Percentiles rank a stretch among this genome's conserved stretches.
Evolutionary conservation across 2,888 invertebrate genomes (phyloP).

Genomic region (Odontomyia ornata): DNA sequence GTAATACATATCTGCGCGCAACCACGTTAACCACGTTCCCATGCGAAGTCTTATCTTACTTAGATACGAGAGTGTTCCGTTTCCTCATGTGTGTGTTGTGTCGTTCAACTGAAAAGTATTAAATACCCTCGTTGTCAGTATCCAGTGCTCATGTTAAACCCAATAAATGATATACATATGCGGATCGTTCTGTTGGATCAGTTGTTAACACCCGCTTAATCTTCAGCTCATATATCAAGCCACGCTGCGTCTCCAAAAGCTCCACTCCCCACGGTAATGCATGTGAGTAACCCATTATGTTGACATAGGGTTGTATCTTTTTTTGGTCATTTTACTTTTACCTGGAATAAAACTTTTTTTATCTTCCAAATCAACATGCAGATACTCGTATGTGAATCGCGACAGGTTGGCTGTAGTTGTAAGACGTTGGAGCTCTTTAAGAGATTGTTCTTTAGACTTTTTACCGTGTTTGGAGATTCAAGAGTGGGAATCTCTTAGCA

Average conservation of each 20-base stretch:
- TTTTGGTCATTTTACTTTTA: constrained; percentile 4
- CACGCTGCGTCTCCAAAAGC: not conserved
- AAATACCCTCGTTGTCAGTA: not conserved
- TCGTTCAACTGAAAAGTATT: constrained; percentile 24
- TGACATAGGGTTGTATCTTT: constrained; percentile 30
- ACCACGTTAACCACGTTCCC: constrained; percentile 35
- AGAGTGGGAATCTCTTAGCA: constrained; percentile 1
- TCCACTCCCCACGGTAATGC: constrained; percentile 21
- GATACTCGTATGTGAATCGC: not conserved
- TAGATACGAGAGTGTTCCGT: not conserved
- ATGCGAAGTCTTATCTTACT: constrained; percentile 28
- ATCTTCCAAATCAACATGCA: not conserved
- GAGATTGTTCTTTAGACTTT: not conserved
- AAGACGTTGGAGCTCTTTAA: not conserved
- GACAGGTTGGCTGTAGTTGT: not conserved
- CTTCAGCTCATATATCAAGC: constrained; percentile 7
- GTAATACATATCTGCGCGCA: not conserved
- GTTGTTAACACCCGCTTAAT: constrained; percentile 34
- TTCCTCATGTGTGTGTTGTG: constrained; percentile 15
- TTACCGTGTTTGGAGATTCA: not conserved
- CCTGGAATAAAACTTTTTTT: not conserved
- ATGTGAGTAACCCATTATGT: constrained; percentile 32
- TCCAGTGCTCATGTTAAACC: not conserved
- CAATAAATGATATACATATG: not conserved
- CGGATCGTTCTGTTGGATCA: constrained; percentile 2